Evolutionary conservation across 1,140 invertebrate species (phyloP).

Genomic region (Brachionus paranguensis): DNA sequence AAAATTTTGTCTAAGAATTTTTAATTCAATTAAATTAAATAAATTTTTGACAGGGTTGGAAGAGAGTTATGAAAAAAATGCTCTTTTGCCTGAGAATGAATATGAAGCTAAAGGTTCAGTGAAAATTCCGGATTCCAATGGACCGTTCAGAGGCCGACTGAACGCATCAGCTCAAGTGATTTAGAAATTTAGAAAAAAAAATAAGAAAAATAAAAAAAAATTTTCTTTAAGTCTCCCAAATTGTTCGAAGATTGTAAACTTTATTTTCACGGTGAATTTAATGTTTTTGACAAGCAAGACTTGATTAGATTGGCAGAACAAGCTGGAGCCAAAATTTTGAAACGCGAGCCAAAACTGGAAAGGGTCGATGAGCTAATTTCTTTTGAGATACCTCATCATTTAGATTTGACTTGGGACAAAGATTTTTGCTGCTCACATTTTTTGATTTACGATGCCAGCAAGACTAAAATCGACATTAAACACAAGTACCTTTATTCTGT

Average conservation of each 20-base stretch:
- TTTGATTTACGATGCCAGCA: conserved; percentile 16
- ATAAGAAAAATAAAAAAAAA: neutral
- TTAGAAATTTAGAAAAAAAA: neutral
- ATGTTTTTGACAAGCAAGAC: conserved; percentile 26
- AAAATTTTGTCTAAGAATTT: neutral
- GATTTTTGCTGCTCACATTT: conserved; percentile 17
- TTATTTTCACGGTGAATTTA: conserved; percentile 36
- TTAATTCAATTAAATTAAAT: neutral
- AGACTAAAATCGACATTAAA: neutral
- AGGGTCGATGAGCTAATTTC: conserved; percentile 32
- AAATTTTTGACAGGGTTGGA: neutral
- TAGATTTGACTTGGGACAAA: neutral
- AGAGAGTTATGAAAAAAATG: neutral
- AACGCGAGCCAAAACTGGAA: conserved; percentile 32
- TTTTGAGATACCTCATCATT: conserved; percentile 5
- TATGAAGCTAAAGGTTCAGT: conserved; percentile 31
- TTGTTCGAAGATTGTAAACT: conserved; percentile 33
- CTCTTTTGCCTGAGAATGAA: neutral
- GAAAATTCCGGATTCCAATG: conserved; percentile 13
- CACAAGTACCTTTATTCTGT: conserved; percentile 14
- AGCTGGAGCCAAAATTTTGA: conserved; percentile 10
- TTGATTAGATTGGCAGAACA: conserved; percentile 5
- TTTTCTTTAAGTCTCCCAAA: neutral
- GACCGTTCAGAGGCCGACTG: conserved; percentile 9
- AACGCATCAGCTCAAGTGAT: conserved; percentile 32